Base-by-base conservation (phyloP, 2,888 invertebrate species). In the Dryobotodes eremita region DNA sequence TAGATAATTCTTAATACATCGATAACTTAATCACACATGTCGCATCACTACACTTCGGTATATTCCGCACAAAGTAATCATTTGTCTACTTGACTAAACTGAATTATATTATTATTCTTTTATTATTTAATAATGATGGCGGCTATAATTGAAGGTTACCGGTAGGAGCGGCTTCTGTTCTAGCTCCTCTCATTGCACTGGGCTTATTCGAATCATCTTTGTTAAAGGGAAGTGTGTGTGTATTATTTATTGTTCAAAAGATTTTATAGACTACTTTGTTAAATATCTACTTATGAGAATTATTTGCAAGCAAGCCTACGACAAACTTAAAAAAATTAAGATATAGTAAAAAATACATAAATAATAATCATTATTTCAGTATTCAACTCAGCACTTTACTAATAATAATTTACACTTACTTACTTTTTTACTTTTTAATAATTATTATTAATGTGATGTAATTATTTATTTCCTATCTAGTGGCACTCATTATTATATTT, bases 11-110 rank as follows among this genome's bases (percentile, higher is more conserved):
- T 13, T 0, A n/a, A 20, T 13, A 64, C 15, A 89, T 90, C 90
- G 90, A 90, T 87, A 89, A 50, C 17, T n/a, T 10, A 26, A 73
- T 46, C 64, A 55, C 17, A 20, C 15, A 20, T 36, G 50, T 61
- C 87, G 70, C 92, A 90, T 87, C 93, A 86, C 93, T 94, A 92
- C 50, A 61, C 36, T 71, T 85, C 85, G 82, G 86, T 84, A 84
- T 91, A 94, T 93, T 94, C 94, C 92, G 92, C 94, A 92, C 93
- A 94, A 94, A 94, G 95, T 95, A 95, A 96, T 96, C 96, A 96
- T 96, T 96, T 95, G 96, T 95, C 96, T 96, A 96, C 96, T 96
- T 96, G 95, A 94, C 95, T 96, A 96, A 96, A 96, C 96, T 96
- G 95, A 96, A 96, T 96, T 96, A 96, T 95, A 96, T 96, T 94